Evolutionary conservation across 2,888 invertebrate genomes (phyloP).

Genomic region (Pristionchus entomophagus): DNA sequence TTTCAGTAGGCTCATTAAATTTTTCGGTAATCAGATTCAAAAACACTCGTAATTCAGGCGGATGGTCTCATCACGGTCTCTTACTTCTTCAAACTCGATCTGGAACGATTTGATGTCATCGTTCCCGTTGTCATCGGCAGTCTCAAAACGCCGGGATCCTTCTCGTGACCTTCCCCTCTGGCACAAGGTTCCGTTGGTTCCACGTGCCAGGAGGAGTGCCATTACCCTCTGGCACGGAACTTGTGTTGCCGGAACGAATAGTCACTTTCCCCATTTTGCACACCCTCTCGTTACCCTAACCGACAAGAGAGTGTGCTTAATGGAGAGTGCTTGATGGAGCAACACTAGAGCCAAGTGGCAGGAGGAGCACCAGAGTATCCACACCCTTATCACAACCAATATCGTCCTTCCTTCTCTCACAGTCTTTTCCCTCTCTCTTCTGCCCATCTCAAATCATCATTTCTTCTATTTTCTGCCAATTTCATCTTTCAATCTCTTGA

Average conservation of each 20-base stretch:
- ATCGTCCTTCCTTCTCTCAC: not conserved
- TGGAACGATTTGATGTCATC: slow-evolving; percentile 73
- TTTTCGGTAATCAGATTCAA: too few species aligned
- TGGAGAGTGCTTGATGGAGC: too few species aligned
- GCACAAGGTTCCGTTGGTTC: too few species aligned
- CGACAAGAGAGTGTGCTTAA: too few species aligned
- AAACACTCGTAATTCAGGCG: slow-evolving; percentile 53
- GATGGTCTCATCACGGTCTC: slow-evolving; percentile 71
- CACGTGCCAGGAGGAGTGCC: too few species aligned
- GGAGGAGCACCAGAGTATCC: too few species aligned
- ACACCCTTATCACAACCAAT: slow-evolving; percentile 9
- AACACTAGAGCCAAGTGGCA: too few species aligned
- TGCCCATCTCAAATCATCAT: slow-evolving; percentile 34
- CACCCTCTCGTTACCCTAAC: too few species aligned
- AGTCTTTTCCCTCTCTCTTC: not conserved
- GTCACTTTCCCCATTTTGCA: too few species aligned
- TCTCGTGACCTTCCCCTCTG: not conserved
- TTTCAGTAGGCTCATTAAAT: too few species aligned
- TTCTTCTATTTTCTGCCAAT: slow-evolving; percentile 36
- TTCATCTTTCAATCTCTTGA: not conserved
- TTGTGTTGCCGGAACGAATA: too few species aligned
- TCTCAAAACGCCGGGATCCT: slow-evolving; percentile 60
- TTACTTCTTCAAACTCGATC: slow-evolving; percentile 73
- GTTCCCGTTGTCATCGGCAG: slow-evolving; percentile 72
- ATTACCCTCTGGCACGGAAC: too few species aligned